These are phyloP conservation scores for Eupithecia subfuscata DNA, from an alignment of 2,888 invertebrate species.

Conservation along the genomic window DNA sequence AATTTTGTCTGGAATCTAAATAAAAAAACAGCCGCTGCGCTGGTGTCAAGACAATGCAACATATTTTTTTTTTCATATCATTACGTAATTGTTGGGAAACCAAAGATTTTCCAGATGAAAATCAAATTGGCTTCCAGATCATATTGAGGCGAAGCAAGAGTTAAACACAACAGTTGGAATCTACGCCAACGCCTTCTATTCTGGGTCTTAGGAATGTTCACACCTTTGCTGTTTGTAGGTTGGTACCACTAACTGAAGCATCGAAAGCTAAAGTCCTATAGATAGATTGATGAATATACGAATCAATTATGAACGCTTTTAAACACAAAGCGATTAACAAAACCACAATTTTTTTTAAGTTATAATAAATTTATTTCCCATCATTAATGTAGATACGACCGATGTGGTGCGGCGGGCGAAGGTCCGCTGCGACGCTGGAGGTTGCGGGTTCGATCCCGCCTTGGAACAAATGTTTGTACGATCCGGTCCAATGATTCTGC, in stretches of 20 bases:
- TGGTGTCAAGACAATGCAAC: too few relatives aligned
- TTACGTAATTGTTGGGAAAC: neutral
- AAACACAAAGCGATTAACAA: neutral
- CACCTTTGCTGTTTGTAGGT: conserved; percentile 51
- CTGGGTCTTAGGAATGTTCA: conserved; percentile 53
- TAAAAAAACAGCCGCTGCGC: too few relatives aligned
- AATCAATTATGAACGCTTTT: neutral
- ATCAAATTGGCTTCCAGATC: conserved; percentile 25
- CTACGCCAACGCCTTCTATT: conserved; percentile 58
- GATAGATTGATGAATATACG: neutral
- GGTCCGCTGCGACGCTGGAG: too few relatives aligned
- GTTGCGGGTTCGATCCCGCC: too few relatives aligned
- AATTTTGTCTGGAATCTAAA: too few relatives aligned
- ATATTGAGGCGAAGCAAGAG: conserved; percentile 2
- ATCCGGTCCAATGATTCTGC: too few relatives aligned
- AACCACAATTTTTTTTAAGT: too few relatives aligned
- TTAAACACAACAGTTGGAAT: conserved; percentile 39
- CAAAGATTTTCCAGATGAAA: conserved; percentile 13
- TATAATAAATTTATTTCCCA: too few relatives aligned
- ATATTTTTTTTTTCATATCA: too few relatives aligned
- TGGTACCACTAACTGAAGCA: neutral
- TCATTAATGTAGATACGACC: too few relatives aligned
- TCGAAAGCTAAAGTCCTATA: neutral
- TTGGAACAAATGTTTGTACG: too few relatives aligned
- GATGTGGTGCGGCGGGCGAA: too few relatives aligned